A percentile compares a stretch with the other conserved stretches of the same genome.
phyloP scores from a whole-genome alignment of 2,113 vertebrate species.

The Bos indicus region DNA sequence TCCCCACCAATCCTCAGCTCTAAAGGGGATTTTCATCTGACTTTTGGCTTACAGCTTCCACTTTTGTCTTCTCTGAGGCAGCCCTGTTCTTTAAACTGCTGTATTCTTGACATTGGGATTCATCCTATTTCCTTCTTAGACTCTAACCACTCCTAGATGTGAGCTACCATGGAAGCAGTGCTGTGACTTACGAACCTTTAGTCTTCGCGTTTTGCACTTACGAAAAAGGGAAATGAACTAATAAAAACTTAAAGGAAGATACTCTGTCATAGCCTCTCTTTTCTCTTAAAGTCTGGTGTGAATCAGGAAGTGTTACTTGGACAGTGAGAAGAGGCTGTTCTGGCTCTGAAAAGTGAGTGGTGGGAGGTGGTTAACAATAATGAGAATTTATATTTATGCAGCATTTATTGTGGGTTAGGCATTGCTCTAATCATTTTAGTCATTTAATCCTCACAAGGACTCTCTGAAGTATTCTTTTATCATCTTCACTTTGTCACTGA shows the following conservation, averaged over 20 bases:
- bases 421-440: background rate
- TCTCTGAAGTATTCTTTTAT: background rate
- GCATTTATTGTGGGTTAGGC: background rate
- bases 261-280: background rate
- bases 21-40: background rate
- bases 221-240: background rate
- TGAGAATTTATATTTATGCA: background rate
- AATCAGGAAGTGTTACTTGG: background rate
- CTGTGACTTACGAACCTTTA: background rate
- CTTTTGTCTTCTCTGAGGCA: background rate
- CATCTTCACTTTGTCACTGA: slow-evolving; percentile 8
- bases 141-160: background rate
- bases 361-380: background rate
- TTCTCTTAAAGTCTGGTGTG: background rate
- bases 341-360: background rate
- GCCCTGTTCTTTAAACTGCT: background rate
- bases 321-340: background rate
- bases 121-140: background rate
- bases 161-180: background rate
- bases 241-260: background rate
- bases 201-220: background rate
- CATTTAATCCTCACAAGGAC: background rate
- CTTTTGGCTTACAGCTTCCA: background rate
- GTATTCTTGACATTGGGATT: background rate
- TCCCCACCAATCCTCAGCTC: background rate